These are phyloP conservation scores for Rhipidura dahli DNA, from an alignment of 2,113 vertebrate genomes.

Conservation along the genomic window DNA sequence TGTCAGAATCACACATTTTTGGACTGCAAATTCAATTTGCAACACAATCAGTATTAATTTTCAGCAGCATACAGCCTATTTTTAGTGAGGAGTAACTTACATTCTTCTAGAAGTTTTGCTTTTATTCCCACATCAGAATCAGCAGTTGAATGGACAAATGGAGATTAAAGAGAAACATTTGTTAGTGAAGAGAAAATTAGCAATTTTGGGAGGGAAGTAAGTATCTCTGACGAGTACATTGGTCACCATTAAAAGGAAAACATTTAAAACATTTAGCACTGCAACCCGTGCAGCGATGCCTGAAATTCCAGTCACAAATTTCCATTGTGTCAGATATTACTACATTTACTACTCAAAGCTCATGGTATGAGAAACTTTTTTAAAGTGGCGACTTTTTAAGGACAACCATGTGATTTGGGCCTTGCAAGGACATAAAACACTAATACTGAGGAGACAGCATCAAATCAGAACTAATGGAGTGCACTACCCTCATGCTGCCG, in stretches of 20 bases:
- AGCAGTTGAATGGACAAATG: conserved; percentile 81
- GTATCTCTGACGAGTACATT: background rate
- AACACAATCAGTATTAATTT: conserved; percentile 46
- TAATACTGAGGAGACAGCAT: background rate
- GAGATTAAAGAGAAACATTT: conserved; percentile 83
- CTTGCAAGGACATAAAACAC: background rate
- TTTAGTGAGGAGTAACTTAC: conserved; percentile 84
- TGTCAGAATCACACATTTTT: conserved; percentile 52
- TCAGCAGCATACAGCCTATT: conserved; percentile 40
- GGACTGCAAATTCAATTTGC: conserved; percentile 28
- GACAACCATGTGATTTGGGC: background rate
- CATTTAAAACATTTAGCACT: background rate
- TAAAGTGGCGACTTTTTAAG: conserved; percentile 16
- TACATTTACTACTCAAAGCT: background rate
- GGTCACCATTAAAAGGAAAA: conserved; percentile 36
- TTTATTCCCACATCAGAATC: conserved; percentile 83
- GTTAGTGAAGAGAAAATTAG: conserved; percentile 77
- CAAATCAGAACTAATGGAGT: conserved; percentile 21
- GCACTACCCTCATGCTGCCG: background rate
- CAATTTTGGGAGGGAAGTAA: conserved; percentile 42
- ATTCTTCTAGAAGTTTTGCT: conserved; percentile 94
- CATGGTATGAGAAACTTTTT: background rate
- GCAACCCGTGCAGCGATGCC: background rate
- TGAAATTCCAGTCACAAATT: background rate
- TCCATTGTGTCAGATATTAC: background rate